Evolutionary conservation across 1,140 invertebrate species (phyloP), one percentile per base, ranked within the genome.

Genomic region (Lasioglossum baleicum): DNA sequence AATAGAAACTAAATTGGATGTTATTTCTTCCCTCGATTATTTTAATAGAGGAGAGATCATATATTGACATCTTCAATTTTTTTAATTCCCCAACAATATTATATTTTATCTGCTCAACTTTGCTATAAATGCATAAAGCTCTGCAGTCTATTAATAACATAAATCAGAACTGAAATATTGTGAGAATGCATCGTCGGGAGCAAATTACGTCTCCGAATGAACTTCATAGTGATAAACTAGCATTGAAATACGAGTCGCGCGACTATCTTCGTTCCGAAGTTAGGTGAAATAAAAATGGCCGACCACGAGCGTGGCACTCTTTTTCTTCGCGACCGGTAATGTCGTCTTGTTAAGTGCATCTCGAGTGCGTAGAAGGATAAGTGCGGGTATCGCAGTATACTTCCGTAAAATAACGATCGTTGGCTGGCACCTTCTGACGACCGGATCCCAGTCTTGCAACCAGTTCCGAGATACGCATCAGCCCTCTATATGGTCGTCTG

Each of bases 371-470:
- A 44, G 56, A 68, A n/a, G 44, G 72, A 68, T 31, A 80, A 80
- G 31, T 63, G 72, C 17, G 11, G 65, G 67, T 58, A 26, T 68
- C 65, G 20, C 48, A 31, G 35, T 80, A 68, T 75, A 75, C 72
- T 75, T 75, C 26, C 65, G 78, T 75, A 75, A 75, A 80, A 61
- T 75, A 75, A 80, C 63, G 78, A 80, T 80, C 56, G 69, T 75
- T 80, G 73, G 44, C n/a, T 10, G 20, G 17, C 51, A 67, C 51
- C 51, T 60, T 60, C 56, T 80, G 71, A 80, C 64, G 71, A 66
- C 63, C 77, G 40, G 71, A 60, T 20, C 44, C 66, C 20, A 65
- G 56, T 48, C 73, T 44, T 20, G 20, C 56, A 75, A 76, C 79
- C 66, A 81, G 79, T 81, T 81, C 61, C 40, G 51, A 68, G 66